A percentile compares a stretch with the other conserved stretches of the same genome.
Evolutionary conservation across 2,888 invertebrate species (phyloP).

Genomic region (Kuschelorhynchus macadamiae): DNA sequence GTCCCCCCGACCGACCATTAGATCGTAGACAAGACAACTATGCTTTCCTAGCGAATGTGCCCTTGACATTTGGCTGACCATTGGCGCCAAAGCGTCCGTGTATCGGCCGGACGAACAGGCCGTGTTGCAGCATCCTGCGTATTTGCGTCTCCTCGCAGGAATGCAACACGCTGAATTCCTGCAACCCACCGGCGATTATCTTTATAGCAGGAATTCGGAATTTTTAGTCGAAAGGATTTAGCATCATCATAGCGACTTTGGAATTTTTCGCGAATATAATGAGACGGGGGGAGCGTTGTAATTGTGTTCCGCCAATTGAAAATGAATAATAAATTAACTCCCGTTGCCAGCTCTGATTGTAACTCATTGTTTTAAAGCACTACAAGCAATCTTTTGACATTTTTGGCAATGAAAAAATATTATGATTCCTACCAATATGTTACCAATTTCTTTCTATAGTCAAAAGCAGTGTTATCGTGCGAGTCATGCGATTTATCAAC

Average conservation of each 20-base stretch:
- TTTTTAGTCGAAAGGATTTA: slow-evolving; percentile 28
- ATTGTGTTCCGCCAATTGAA: too few species aligned
- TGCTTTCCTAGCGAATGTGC: slow-evolving; percentile 37
- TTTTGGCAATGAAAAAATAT: too few species aligned
- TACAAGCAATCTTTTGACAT: too few species aligned
- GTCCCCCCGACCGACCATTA: slow-evolving; percentile 17
- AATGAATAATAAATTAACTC: too few species aligned
- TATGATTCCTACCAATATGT: too few species aligned
- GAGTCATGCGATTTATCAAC: too few species aligned
- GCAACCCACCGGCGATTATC: slow-evolving; percentile 39
- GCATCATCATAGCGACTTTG: neutral
- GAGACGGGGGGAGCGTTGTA: too few species aligned
- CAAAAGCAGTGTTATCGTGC: too few species aligned
- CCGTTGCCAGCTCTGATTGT: too few species aligned
- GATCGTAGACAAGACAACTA: slow-evolving; percentile 41
- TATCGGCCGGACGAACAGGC: slow-evolving; percentile 23
- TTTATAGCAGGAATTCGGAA: slow-evolving; percentile 38
- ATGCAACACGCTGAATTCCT: slow-evolving; percentile 37
- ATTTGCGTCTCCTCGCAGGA: slow-evolving; percentile 39
- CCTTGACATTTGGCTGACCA: slow-evolving; percentile 47
- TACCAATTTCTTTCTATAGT: too few species aligned
- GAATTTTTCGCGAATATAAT: neutral
- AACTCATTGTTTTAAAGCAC: too few species aligned
- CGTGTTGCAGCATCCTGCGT: slow-evolving; percentile 39
- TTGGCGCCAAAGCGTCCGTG: slow-evolving; percentile 28